phyloP scores from a whole-genome alignment of 2,113 vertebrate species.

The Elephas maximus region DNA sequence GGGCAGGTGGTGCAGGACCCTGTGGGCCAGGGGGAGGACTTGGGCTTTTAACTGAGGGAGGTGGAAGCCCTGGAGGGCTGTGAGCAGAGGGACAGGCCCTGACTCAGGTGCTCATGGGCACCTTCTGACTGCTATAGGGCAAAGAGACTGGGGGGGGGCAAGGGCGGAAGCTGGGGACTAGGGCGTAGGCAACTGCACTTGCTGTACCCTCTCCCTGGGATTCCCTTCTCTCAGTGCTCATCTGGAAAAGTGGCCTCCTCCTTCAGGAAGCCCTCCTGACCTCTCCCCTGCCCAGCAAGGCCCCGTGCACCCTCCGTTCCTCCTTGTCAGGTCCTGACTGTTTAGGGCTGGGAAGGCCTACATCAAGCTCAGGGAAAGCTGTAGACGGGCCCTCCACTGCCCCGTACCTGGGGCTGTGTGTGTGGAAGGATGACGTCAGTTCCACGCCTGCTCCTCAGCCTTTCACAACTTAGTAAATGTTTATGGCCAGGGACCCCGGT shows the following conservation, averaged over 20 bases:
- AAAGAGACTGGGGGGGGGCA: fast-evolving
- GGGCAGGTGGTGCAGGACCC: background rate
- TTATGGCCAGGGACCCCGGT: slow-evolving; percentile 35
- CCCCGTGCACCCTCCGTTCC: background rate
- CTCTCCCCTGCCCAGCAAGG: background rate
- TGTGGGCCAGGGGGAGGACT: fast-evolving
- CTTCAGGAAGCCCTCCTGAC: background rate
- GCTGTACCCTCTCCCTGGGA: background rate
- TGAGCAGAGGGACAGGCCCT: background rate
- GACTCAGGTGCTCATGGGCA: fast-evolving
- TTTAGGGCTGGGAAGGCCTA: background rate
- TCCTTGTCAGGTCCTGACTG: background rate
- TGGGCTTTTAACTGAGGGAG: background rate
- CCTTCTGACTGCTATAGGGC: background rate
- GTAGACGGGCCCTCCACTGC: background rate
- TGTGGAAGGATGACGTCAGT: background rate
- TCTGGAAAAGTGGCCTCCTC: background rate
- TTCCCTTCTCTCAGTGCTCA: fast-evolving
- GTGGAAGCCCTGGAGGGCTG: background rate
- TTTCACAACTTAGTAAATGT: slow-evolving; percentile 57
- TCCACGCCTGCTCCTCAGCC: background rate
- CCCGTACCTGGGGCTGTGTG: fast-evolving
- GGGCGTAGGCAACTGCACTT: no score
- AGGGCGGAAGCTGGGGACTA: background rate
- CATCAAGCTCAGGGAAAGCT: fast-evolving